Percentiles rank a stretch among this genome's conserved stretches.
Conservation (phyloP, 2,888 invertebrate species). For the Tipula vernalis region DNA sequence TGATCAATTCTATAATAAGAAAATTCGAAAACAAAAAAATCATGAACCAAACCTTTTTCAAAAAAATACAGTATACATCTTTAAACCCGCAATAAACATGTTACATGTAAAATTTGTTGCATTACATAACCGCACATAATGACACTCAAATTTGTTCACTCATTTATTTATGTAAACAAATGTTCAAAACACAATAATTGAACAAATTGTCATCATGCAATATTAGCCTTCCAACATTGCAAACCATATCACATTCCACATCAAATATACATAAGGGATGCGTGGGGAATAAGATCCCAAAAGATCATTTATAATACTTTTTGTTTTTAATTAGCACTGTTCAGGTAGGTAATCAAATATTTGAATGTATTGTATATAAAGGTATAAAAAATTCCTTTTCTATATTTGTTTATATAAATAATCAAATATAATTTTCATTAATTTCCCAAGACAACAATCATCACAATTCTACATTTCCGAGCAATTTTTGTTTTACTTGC, state of each 20-base stretch:
- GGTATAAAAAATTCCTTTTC: not conserved
- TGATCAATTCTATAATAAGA: too few species aligned
- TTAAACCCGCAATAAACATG: too few species aligned
- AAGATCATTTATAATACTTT: not conserved
- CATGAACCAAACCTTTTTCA: too few species aligned
- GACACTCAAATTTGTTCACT: too few species aligned
- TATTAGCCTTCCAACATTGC: not conserved
- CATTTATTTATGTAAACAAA: too few species aligned
- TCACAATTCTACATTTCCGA: not conserved
- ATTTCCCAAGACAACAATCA: slow-evolving; percentile 4
- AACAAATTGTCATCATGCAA: not conserved
- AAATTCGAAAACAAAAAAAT: too few species aligned
- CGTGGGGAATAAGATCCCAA: not conserved
- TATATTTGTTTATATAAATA: not conserved
- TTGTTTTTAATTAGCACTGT: not conserved
- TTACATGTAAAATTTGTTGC: too few species aligned
- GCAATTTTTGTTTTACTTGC: not conserved
- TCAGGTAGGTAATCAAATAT: not conserved
- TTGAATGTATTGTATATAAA: not conserved
- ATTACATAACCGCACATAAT: too few species aligned
- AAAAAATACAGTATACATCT: too few species aligned
- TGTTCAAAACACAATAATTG: not conserved
- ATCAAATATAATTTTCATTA: slow-evolving; percentile 4
- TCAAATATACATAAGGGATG: not conserved
- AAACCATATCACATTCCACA: not conserved